Evolutionary conservation across 2,797 vertebrate genomes (phyloP), one percentile per base, ranked within the genome.

Genomic region (Danio albolineatus): DNA sequence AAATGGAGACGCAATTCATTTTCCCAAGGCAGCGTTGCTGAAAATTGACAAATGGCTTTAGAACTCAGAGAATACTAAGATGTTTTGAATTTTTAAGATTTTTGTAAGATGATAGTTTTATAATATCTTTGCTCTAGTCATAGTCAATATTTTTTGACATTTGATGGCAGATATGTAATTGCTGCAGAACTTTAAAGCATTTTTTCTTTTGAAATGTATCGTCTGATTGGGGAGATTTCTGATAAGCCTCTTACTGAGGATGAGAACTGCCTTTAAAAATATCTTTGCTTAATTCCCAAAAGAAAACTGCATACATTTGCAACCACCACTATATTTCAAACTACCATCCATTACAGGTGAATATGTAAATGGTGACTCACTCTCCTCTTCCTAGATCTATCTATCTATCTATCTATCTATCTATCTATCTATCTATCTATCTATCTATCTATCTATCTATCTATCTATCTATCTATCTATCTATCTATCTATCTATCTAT

Each of bases 11-110:
- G 87, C 89, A 91, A 89, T 91, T 92, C 89, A 91, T 89, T 87
- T 89, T 89, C 90, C 90, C 82, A 88, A 89, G 90, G 90, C 90
- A 91, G 77, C 84, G 88, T 92, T 89, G 91, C 92, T 90, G 88
- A 92, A 92, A 93, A 92, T 92, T 91, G 91, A 84, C 89, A 84
- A 85, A 90, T 89, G 88, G 91, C 90, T 92, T 92, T 76, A 77
- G 61, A 73, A 73, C 57, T 46, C 51, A 14, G 64, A 60, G 46
- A 74, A 61, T 44, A 46, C 57, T 49, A 21, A 16, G 28, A 73
- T 69, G 81, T 39, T 41, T 64, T 75, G 28, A 61, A 39, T 62
- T 56, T 57, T 70, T 79, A 12, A 19, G 14, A 62, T 43, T 13
- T 75, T 38, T 16, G 4, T 48, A 43, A 69, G 41, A 46, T 56